phyloP scores from a whole-genome alignment of 2,797 vertebrate genomes.

The Apogon talboti region DNA sequence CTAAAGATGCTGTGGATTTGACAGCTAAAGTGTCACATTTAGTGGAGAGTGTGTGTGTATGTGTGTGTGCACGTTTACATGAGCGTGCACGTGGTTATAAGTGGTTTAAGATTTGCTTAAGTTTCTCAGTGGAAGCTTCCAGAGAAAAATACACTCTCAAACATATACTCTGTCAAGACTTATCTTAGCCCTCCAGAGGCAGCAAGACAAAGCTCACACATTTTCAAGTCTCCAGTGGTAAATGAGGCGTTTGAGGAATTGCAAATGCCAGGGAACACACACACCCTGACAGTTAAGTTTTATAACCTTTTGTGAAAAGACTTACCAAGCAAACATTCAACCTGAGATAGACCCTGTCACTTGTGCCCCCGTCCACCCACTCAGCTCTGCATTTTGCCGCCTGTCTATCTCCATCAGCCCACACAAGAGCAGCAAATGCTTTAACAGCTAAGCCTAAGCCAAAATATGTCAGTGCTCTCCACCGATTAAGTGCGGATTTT shows the following conservation, averaged over 20 bases:
- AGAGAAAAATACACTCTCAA: constrained; percentile 70
- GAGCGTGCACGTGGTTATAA: constrained; percentile 42
- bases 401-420: constrained; percentile 62
- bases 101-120: constrained; percentile 69
- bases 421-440: constrained; percentile 56
- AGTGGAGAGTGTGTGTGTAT: constrained; percentile 1
- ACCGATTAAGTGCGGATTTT: background rate
- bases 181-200: constrained; percentile 81
- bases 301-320: constrained; percentile 78
- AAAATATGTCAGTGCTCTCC: constrained; percentile 33
- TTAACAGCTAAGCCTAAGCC: constrained; percentile 31
- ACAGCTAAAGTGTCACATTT: constrained; percentile 54
- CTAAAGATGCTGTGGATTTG: constrained; percentile 24
- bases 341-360: constrained; percentile 61
- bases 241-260: constrained; percentile 84
- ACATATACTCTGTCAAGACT: constrained; percentile 80
- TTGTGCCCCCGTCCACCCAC: constrained; percentile 60
- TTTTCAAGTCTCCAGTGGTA: constrained; percentile 78
- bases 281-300: constrained; percentile 76
- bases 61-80: constrained; percentile 35
- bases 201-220: constrained; percentile 79
- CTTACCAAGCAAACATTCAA: constrained; percentile 70
- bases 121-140: constrained; percentile 69
- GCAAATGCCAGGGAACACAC: constrained; percentile 74
- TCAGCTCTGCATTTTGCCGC: constrained; percentile 56